Evolutionary conservation across 2,888 invertebrate genomes (phyloP), one percentile per base, ranked within the genome.

Genomic region (Autographa pulchrina): DNA sequence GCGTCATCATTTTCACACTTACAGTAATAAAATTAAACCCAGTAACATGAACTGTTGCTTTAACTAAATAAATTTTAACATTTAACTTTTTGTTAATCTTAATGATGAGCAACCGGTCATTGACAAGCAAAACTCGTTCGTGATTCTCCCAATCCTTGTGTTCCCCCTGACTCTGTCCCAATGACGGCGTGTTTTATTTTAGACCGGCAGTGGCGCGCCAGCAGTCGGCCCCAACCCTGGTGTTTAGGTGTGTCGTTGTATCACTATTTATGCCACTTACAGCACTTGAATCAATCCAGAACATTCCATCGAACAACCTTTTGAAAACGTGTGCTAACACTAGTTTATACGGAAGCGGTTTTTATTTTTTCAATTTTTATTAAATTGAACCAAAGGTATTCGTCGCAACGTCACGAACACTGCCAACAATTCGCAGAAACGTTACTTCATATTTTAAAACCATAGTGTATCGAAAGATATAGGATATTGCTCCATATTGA

Each of bases 231-330:
- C 96, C 96, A 87, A 96, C 96, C 91, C 95, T 96, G 92, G 96
- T 96, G 92, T 96, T 96, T 96, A 96, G 96, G 96, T 96, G 96
- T 96, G 96, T 96, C 96, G 95, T 93, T 95, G 95, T 95, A 92
- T 92, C 94, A 91, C 86, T 90, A 92, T 87, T 87, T 92, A 85
- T 89, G 87, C 83, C 85, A 83, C 77, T 88, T 88, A 90, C 92
- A 89, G 88, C 88, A 91, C 91, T 94, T 94, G 89, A 90, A 92
- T 87, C 77, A 82, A 86, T 85, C 83, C 73, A 75, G 78, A 81
- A 77, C 63, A 59, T 25, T 60, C 61, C 41, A 68, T 61, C 52
- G 61, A 73, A 70, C 38, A 38, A 38, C 38, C 38, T 38, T 38
- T 11, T 35, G 7, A 35, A 35, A 35, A 35, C 7, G 35, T 35